Evolutionary conservation across 2,888 invertebrate species (phyloP), one percentile per base, ranked within the genome.

Genomic region (Maniola hyperantus): DNA sequence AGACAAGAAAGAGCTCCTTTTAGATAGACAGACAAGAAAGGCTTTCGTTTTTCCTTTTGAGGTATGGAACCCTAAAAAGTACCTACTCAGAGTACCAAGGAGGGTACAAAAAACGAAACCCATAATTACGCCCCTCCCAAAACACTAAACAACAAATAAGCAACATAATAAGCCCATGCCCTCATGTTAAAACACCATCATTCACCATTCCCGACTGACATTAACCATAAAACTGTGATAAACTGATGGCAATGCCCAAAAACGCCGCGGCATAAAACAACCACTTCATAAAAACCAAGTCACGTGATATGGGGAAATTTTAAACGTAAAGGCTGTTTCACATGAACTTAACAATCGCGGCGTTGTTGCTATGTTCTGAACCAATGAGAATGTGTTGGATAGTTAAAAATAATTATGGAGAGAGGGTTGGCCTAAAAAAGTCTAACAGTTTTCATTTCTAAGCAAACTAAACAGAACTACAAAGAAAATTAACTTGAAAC

Each of bases 281-380:
- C 66, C 62, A 71, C 74, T 64, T 60, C 46, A 72, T 73, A 73
- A 73, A 74, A 73, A 62, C 70, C 65, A 60, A 74, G 68, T 68
- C 72, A 66, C 66, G 66, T 63, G 73, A 72, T 70, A 73, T 69
- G 62, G 64, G 64, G 64, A 55, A 64, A 59, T 67, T 67, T 64
- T 63, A 51, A 63, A 39, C n/a, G 53, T 60, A 42, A 60, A 39
- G 26, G 26, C 33, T 10, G 2, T 6, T 20, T 11, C 39, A 57
- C 42, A 54, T 10, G 6, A 2, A 2, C 15, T 1, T 1, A 54
- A 11, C 2, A 5, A 15, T 39, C 18, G 39, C 18, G 6, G 39
- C 55, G 39, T 39, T 2, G 0, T 7, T 8, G 8, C 18, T 8
- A 1, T 18, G 2, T 18, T 48, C 0, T 18, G 15, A 48, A 48